Evolutionary conservation across 2,888 invertebrate species (phyloP), one percentile per base, ranked within the genome.

Genomic region (Oscheius sp.): DNA sequence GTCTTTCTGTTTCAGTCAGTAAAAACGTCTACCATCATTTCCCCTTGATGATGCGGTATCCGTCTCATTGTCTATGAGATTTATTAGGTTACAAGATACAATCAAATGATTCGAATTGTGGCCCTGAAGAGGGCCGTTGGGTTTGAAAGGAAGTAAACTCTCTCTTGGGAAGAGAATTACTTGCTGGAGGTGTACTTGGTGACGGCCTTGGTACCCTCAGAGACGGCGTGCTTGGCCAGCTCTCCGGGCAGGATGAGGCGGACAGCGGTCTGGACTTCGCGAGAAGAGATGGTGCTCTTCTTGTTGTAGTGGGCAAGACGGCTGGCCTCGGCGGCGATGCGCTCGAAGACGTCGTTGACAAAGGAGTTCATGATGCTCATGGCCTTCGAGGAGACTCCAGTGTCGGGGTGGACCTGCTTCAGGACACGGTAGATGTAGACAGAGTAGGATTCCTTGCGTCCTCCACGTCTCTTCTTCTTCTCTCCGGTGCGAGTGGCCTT

Each of bases 321-420:
- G 37, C 84, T 83, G 50, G 88, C 83, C 73, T 88, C 88, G 0
- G 91, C 90, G 0, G 93, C 93, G 53, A 94, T 93, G 57, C 92
- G 92, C 87, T 94, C 93, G 84, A 94, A 91, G 85, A 93, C 92
- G 81, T 94, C 94, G 80, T 92, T 93, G 0, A 94, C 93, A 76
- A 94, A 94, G 84, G 92, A 92, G 89, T 93, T 93, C 93, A 94
- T 93, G 77, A 93, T 93, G 81, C 91, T 89, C 93, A 93, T 93
- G 0, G 93, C 92, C 82, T 93, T 93, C 33, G 91, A 92, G 0
- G 93, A 93, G 66, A 94, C 92, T 0, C 93, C 93, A 48, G 93
- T 91, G 88, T 93, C 92, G 0, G 92, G 92, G 79, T 92, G 92
- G 33, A 85, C 85, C 70, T 74, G 74, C 83, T 92, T 91, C 76